Percentiles rank a stretch among this genome's conserved stretches.
phyloP scores from a whole-genome alignment of 2,797 vertebrate species.

The Acanthurus tractus region DNA sequence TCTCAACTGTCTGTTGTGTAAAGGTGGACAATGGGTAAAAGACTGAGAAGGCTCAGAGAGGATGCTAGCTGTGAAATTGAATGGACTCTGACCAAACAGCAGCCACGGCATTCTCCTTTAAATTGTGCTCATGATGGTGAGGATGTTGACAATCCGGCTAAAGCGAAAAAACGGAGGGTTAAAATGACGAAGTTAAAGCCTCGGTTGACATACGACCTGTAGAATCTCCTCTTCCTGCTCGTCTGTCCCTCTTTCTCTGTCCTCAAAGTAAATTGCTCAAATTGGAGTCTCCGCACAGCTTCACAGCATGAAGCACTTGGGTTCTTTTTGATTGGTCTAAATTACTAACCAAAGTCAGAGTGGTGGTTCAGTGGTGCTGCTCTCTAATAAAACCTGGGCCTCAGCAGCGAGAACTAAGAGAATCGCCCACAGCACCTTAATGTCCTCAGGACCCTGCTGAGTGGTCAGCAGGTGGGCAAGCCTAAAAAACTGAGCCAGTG shows the following conservation, averaged over 20 bases:
- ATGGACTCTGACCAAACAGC: conserved; percentile 27
- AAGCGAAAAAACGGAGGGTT: conserved; percentile 31
- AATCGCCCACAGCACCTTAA: conserved; percentile 32
- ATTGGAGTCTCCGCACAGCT: conserved; percentile 22
- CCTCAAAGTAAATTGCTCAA: not conserved
- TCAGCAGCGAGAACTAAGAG: conserved; percentile 31
- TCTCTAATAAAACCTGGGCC: conserved; percentile 43
- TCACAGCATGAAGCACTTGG: not conserved
- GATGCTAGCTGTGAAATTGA: conserved; percentile 21
- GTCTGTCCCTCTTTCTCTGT: not conserved
- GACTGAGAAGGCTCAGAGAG: conserved; percentile 12
- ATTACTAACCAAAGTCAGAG: conserved; percentile 44
- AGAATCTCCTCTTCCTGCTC: not conserved
- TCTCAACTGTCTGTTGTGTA: conserved; percentile 27
- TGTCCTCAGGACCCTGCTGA: conserved; percentile 10
- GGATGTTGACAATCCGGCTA: conserved; percentile 20
- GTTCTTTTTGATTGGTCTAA: conserved; percentile 33
- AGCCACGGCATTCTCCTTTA: conserved; percentile 30
- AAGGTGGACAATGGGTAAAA: conserved; percentile 14
- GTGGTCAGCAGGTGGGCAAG: not conserved
- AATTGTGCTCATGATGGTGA: conserved; percentile 26
- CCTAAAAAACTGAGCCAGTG: not conserved
- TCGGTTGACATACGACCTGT: conserved; percentile 34
- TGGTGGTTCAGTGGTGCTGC: conserved; percentile 30
- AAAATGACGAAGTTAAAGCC: conserved; percentile 16